phyloP scores from a whole-genome alignment of 2,888 invertebrate species.

The Drosophila imparisetae region DNA sequence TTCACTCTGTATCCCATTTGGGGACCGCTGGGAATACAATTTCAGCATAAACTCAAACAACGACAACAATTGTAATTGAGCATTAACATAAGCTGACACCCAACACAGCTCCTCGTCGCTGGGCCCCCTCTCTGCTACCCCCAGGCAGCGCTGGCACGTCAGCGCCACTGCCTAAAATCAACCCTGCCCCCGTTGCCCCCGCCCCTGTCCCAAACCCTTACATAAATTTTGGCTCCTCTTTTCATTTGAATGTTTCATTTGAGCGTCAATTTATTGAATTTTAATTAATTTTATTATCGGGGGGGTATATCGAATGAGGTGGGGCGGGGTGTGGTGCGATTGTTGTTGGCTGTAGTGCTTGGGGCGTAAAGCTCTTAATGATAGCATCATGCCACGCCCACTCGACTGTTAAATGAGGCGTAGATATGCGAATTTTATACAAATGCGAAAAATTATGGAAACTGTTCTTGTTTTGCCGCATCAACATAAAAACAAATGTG shows the following conservation, averaged over 20 bases:
- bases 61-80: conserved; percentile 76
- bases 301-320: neutral
- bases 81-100: conserved; percentile 72
- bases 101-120: neutral
- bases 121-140: neutral
- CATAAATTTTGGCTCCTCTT: conserved; percentile 10
- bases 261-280: conserved; percentile 76
- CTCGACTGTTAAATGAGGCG: conserved; percentile 35
- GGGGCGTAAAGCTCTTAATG: conserved; percentile 64
- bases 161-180: neutral
- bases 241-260: conserved; percentile 62
- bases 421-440: conserved; percentile 53
- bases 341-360: neutral
- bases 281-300: conserved; percentile 76
- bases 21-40: conserved; percentile 42
- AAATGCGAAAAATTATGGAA: conserved; percentile 70
- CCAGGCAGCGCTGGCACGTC: conserved; percentile 28
- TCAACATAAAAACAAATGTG: conserved; percentile 58
- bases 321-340: neutral
- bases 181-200: neutral
- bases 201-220: neutral
- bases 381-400: conserved; percentile 49
- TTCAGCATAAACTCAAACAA: conserved; percentile 71
- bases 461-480: conserved; percentile 25
- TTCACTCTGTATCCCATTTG: neutral